phyloP scores from a whole-genome alignment of 2,888 invertebrate species.

The Drosophila barbarae region DNA sequence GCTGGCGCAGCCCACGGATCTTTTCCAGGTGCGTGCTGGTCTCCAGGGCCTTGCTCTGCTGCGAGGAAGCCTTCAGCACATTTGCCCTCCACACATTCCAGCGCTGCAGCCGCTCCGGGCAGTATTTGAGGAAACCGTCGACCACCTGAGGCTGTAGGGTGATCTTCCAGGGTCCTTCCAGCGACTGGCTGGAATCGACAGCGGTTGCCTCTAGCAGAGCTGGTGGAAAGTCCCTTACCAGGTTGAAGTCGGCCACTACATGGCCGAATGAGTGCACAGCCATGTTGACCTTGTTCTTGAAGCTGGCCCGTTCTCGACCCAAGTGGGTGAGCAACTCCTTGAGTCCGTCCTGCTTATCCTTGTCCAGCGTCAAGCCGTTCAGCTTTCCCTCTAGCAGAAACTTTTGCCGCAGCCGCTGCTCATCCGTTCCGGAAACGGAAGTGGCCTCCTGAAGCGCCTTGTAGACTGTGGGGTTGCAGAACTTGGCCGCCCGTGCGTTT shows the following conservation, averaged over 20 bases:
- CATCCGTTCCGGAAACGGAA: conserved; percentile 64
- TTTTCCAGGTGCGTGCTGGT: conserved; percentile 89
- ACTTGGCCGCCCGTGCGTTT: conserved; percentile 87
- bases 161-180: conserved; percentile 90
- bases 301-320: conserved; percentile 82
- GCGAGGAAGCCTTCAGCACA: conserved; percentile 85
- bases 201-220: conserved; percentile 85
- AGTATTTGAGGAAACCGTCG: conserved; percentile 89
- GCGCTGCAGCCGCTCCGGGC: conserved; percentile 87
- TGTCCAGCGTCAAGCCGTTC: conserved; percentile 87
- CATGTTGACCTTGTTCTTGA: conserved; percentile 84
- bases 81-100: conserved; percentile 93
- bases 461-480: conserved; percentile 81
- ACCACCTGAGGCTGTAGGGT: conserved; percentile 88
- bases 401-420: conserved; percentile 85
- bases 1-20: conserved; percentile 85
- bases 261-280: conserved; percentile 85
- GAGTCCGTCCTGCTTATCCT: conserved; percentile 81
- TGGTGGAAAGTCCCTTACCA: conserved; percentile 88
- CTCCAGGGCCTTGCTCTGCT: conserved; percentile 83
- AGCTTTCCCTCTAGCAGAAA: conserved; percentile 90
- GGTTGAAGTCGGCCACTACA: conserved; percentile 83
- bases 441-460: conserved; percentile 48
- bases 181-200: conserved; percentile 82
- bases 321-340: conserved; percentile 81